Evolutionary conservation across 2,797 vertebrate species (phyloP), one percentile per base, ranked within the genome.

Genomic region (Melanotaenia parkinsoni): DNA sequence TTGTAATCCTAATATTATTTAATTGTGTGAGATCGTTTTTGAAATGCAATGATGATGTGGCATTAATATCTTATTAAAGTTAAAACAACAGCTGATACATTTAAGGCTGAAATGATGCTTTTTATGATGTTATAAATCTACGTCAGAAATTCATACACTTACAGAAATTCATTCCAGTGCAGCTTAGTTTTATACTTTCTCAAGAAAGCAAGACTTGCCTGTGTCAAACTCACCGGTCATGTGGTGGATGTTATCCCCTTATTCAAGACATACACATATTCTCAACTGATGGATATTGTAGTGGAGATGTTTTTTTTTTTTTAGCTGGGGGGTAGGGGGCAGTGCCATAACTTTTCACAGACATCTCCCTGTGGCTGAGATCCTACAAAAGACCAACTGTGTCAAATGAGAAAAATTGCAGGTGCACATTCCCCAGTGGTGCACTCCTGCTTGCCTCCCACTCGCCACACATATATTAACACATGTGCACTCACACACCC

Each of bases 331-430:
- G 47, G 33, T 16, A 62, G 63, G 79, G 79, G 58, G 73, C 75
- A 66, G 43, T 71, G 67, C 61, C 80, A 77, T 90, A 75, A 88
- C 76, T 84, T 88, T 86, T 78, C 82, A 72, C 76, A 81, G 84
- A 83, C 87, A 74, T 84, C 76, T 84, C 71, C 70, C 79, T 56
- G 66, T 70, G 67, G 76, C 64, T 6, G 40, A 45, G 72, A 84
- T 74, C 82, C 74, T 50, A 93, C 92, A 93, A 93, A 91, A 93
- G 90, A 88, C 79, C 82, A 83, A 90, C 86, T 92, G 89, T 93
- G 88, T 93, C 90, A 86, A 92, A 88, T 84, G 82, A 87, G 88
- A 91, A 87, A 90, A 86, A 90, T 88, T 92, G 90, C 92, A 93
- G 92, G 93, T 93, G 92, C 91, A 88, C 91, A 92, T 93, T 93